Base-by-base conservation (phyloP, 2,888 invertebrate species). In the Xestia c-nigrum region DNA sequence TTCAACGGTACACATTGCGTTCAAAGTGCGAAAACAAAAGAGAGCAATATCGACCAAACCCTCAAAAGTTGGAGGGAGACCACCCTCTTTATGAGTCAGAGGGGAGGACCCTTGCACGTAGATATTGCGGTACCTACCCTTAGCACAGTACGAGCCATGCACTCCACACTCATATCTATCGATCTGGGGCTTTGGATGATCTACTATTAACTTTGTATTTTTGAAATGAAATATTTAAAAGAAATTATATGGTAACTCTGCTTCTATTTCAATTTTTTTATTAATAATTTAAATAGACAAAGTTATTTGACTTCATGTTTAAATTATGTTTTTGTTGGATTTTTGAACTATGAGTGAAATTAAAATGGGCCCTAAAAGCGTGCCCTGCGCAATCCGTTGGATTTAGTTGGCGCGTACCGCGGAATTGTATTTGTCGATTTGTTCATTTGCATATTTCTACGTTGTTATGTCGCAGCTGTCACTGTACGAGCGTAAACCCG, bases 31-130 rank as follows among this genome's bases (percentile, higher is more conserved):
- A 94, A 96, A 96, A 96, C 96, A 96, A 96, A 96, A 96, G 96
- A 95, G 95, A 95, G 93, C 92, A 92, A 89, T 96, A 96, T 96
- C 96, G 96, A 96, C 96, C 95, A 94, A 95, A 94, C 95, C 94
- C 95, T 95, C 94, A 94, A 95, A 95, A 95, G 94, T 94, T 94
- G 94, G 94, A 94, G 96, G 94, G 94, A 91, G 92, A 91, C 95
- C 96, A 94, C 96, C 96, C 96, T 96, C 95, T 96, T 96, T 96
- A 96, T 96, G 96, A 96, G 91, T 96, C 96, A 96, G 95, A 96
- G 96, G 96, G 96, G 95, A 94, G 94, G 93, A 94, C 96, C 96
- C 96, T 95, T 93, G 94, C 95, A 94, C 94, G 93, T 93, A 91
- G 93, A 93, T 93, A 93, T 93, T 94, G 92, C 93, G 91, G 93